Conservation (phyloP, 2,113 vertebrate genomes). For the Clarias gariepinus region DNA sequence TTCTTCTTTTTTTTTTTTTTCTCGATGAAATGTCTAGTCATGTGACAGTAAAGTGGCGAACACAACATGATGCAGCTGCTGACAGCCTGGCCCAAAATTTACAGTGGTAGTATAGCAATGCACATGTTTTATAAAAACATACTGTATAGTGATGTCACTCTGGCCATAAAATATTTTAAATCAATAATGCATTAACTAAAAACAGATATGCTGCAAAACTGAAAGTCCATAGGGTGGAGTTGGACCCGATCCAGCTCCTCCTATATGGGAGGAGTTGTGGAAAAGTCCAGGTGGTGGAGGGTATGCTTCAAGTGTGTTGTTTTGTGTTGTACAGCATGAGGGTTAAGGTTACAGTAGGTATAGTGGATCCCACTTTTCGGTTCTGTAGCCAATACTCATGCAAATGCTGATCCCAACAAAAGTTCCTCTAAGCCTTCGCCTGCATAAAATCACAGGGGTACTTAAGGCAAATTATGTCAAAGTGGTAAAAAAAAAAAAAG, state of each 20-base stretch:
- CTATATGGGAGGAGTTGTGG: neutral
- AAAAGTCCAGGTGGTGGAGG: neutral
- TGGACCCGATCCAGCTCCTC: neutral
- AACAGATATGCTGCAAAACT: neutral
- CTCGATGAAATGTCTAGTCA: neutral
- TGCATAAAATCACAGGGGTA: conserved; percentile 1
- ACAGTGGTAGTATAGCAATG: neutral
- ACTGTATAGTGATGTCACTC: neutral
- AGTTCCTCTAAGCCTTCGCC: neutral
- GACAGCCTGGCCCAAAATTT: neutral
- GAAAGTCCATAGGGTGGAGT: too few species aligned
- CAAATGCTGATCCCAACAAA: neutral
- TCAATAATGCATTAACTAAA: neutral
- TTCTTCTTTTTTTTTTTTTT: neutral
- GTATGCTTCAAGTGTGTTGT: neutral
- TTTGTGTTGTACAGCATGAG: neutral
- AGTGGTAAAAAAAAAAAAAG: too few species aligned
- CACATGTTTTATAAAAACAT: neutral
- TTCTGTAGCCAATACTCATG: neutral
- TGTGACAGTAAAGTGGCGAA: neutral
- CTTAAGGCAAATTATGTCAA: neutral
- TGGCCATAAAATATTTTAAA: neutral
- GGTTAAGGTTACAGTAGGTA: neutral
- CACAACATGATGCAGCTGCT: neutral
- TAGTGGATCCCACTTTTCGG: neutral